Conservation (phyloP, 2,888 invertebrate genomes). For the Elgonia sp. region DNA sequence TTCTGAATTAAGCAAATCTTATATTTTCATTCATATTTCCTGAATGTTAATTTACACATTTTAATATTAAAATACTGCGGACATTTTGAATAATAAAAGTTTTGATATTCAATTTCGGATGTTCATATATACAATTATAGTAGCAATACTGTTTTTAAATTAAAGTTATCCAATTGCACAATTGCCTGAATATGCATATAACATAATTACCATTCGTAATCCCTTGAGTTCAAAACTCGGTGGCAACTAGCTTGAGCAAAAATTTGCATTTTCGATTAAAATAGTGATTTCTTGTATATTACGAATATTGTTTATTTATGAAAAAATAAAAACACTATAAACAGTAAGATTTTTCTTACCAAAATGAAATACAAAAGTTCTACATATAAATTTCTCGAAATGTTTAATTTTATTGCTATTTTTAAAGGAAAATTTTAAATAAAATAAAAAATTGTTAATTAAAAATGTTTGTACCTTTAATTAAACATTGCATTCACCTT, state of each 20-base stretch:
- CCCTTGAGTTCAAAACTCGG: slow-evolving; percentile 17
- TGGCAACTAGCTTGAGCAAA: not conserved
- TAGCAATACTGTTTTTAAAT: slow-evolving; percentile 14
- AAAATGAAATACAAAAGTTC: not conserved
- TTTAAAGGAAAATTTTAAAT: not conserved
- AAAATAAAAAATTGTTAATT: not conserved
- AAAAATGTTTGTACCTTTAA: not conserved
- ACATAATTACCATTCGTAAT: slow-evolving; percentile 7
- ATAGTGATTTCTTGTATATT: slow-evolving; percentile 11
- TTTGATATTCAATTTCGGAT: not conserved
- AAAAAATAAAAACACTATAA: not conserved
- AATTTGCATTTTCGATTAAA: slow-evolving; percentile 17
- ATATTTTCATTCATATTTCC: too few relatives aligned
- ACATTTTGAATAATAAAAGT: not conserved
- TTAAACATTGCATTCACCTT: not conserved
- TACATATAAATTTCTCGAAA: too few relatives aligned
- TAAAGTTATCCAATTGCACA: slow-evolving; percentile 2
- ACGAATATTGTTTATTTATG: not conserved
- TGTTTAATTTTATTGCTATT: too few relatives aligned
- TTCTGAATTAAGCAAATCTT: too few relatives aligned
- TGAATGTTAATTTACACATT: not conserved
- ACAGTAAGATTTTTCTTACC: too few relatives aligned
- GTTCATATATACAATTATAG: not conserved
- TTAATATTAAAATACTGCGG: not conserved
- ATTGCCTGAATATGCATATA: slow-evolving; percentile 17